Evolutionary conservation across 2,888 invertebrate genomes (phyloP).

Genomic region (Drosophila mercatorum): DNA sequence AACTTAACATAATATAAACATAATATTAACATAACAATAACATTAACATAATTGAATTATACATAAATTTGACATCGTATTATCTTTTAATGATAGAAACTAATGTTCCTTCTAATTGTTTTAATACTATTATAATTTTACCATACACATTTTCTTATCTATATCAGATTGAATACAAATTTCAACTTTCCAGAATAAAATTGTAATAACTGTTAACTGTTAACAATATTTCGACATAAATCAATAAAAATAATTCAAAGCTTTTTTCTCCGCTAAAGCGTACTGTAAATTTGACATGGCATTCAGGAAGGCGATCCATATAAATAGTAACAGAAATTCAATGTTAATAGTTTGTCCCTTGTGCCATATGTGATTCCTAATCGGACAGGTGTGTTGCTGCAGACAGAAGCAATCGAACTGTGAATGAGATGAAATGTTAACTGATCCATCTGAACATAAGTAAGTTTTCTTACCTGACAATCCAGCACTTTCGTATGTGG

Average conservation of each 20-base stretch:
- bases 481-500: background rate
- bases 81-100: too few species aligned
- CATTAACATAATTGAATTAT: too few species aligned
- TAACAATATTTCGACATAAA: too few species aligned
- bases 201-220: too few species aligned
- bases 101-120: too few species aligned
- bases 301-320: constrained; percentile 12
- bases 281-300: constrained; percentile 17
- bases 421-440: background rate
- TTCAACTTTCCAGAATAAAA: too few species aligned
- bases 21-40: too few species aligned
- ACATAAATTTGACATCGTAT: too few species aligned
- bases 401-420: constrained; percentile 9
- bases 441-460: background rate
- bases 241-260: background rate
- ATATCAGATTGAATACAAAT: too few species aligned
- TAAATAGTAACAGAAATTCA: constrained; percentile 6
- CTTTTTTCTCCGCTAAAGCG: background rate
- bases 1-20: too few species aligned
- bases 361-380: constrained; percentile 21
- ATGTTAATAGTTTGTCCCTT: constrained; percentile 9
- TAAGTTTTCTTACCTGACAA: background rate
- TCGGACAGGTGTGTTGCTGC: constrained; percentile 10
- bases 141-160: too few species aligned
- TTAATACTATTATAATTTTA: too few species aligned